Base-by-base conservation (phyloP, 2,113 vertebrate species). In the Harpagus bidentatus region DNA sequence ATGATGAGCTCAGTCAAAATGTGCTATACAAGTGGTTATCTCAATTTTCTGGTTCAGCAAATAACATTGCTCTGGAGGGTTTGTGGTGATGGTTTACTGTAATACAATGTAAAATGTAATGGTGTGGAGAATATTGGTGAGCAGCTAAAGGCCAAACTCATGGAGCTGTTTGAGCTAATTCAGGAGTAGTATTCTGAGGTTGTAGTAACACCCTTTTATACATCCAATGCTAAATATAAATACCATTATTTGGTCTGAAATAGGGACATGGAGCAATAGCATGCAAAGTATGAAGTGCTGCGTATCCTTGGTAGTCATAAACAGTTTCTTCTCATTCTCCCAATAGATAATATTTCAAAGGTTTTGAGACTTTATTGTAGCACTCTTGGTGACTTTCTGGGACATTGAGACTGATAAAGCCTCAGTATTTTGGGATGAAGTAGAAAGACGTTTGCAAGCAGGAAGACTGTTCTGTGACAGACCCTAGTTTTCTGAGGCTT, bases 21-120 rank as follows among this genome's bases (percentile, higher is more conserved):
- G 31, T 82, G 34, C 78, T 78, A 10, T 55, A 19, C 62, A 71
- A 93, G 82, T 76, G 78, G 56, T 91, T 92, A 79, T 88, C 87
- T 85, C 90, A 88, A n/a, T 95, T 96, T 96, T 93, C 92, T 95
- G 78, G 91, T 94, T 94, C 84, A 94, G 82, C 48, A 96, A 62
- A 58, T 93, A 80, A 90, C 92, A 55, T 85, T 87, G 87, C 89
- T 96, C 87, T 45, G 40, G 85, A 93, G 92, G 17, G 77, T 95
- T 85, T 85, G 70, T 90, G 81, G 78, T 91, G 86, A 31, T 79
- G 48, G 53, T 80, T 85, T 93, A 77, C 81, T 93, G 53, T 67
- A 93, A 61, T 85, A 42, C 66, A 80, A 40, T 82, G 50, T 86
- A 84, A 91, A 95, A 88, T 78, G 79, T 79, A 96, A 93, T 93